phyloP scores from a whole-genome alignment of 1,140 invertebrate species.

The Neotoxoptera formosana region DNA sequence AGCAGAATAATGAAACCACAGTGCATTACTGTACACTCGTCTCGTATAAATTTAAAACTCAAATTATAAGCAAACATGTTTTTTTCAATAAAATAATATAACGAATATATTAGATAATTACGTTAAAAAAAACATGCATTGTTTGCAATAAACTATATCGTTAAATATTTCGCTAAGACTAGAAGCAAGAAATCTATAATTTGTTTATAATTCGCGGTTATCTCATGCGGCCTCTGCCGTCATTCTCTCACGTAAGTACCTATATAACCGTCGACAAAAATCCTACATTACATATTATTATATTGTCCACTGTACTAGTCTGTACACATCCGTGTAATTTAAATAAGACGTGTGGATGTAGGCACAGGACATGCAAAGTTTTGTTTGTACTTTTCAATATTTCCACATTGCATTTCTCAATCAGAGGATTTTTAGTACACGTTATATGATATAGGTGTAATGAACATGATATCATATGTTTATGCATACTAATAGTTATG shows the following conservation, averaged over 20 bases:
- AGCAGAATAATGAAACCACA: too few species aligned
- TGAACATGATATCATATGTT: not conserved
- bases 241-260: not conserved
- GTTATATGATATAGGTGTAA: not conserved
- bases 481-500: not conserved
- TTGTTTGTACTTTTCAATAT: not conserved
- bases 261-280: not conserved
- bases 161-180: not conserved
- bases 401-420: not conserved
- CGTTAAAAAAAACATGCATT: not conserved
- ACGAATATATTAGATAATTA: not conserved
- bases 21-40: too few species aligned
- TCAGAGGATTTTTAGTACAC: not conserved
- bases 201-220: not conserved
- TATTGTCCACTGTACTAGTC: not conserved
- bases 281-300: not conserved
- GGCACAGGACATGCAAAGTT: not conserved
- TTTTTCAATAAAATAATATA: too few species aligned
- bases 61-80: too few species aligned
- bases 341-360: not conserved
- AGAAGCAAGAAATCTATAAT: not conserved
- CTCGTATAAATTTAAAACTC: too few species aligned
- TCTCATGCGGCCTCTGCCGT: not conserved
- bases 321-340: not conserved
- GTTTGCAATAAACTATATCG: not conserved